These are phyloP conservation scores for Napeogenes inachia DNA, from an alignment of 2,888 invertebrate genomes.

Conservation along the genomic window DNA sequence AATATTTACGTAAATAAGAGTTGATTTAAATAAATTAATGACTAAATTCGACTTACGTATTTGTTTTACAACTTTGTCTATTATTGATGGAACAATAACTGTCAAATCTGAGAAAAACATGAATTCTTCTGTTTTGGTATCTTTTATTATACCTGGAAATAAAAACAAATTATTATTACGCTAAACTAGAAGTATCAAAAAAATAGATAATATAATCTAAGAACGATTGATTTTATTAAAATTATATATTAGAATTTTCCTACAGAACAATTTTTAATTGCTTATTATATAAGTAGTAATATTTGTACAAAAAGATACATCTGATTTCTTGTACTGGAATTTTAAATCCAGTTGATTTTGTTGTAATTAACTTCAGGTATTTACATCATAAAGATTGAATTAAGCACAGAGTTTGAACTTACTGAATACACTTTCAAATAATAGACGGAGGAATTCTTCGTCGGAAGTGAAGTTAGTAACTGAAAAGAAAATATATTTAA, in stretches of 20 bases:
- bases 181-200: neutral
- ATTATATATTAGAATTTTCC: too few species aligned
- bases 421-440: constrained; percentile 4
- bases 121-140: neutral
- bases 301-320: too few species aligned
- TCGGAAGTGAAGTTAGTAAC: neutral
- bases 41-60: neutral
- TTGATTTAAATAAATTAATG: neutral
- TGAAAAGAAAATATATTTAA: neutral
- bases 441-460: neutral
- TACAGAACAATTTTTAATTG: too few species aligned
- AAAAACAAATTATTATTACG: neutral
- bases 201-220: too few species aligned
- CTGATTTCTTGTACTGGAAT: too few species aligned
- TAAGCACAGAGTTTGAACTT: neutral
- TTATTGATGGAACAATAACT: neutral
- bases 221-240: too few species aligned
- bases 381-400: too few species aligned
- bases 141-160: constrained; percentile 1
- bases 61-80: neutral
- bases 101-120: neutral
- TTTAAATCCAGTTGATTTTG: too few species aligned
- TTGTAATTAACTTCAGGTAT: too few species aligned
- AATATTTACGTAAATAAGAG: neutral
- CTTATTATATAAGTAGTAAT: too few species aligned